These are phyloP conservation scores for Otolemur crassicaudatus DNA, from an alignment of 2,797 vertebrate species.

Conservation along the genomic window DNA sequence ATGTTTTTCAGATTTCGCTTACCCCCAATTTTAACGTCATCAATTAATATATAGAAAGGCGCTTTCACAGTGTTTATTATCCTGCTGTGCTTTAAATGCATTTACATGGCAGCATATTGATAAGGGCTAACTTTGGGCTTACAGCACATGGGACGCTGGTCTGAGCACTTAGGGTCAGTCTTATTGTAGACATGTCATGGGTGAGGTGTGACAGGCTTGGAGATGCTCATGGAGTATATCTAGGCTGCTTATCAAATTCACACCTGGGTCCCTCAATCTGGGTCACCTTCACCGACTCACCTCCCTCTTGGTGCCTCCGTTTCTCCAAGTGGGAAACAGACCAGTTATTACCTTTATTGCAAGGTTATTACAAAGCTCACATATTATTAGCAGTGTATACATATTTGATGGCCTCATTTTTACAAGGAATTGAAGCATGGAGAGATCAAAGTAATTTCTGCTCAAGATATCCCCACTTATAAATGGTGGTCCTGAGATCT, in stretches of 20 bases:
- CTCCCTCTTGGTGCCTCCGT: background rate
- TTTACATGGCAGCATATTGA: background rate
- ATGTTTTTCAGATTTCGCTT: background rate
- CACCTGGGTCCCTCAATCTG: background rate
- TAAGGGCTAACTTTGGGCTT: background rate
- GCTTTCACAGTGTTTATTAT: background rate
- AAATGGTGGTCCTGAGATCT: background rate
- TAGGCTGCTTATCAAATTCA: background rate
- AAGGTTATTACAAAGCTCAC: background rate
- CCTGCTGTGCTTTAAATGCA: background rate
- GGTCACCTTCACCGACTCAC: background rate
- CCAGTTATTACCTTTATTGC: background rate
- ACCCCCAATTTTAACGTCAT: background rate
- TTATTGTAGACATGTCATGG: background rate
- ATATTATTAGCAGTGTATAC: background rate
- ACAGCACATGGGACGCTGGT: background rate
- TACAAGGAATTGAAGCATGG: background rate
- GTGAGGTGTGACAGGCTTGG: too few relatives aligned
- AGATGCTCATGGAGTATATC: background rate
- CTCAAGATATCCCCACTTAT: background rate
- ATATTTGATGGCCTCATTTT: background rate
- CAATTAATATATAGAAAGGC: background rate
- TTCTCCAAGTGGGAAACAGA: background rate
- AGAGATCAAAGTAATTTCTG: background rate
- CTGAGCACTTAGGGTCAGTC: too few relatives aligned